Evolutionary conservation across 2,888 invertebrate genomes (phyloP).

Genomic region (Acanthoscelides obtectus): DNA sequence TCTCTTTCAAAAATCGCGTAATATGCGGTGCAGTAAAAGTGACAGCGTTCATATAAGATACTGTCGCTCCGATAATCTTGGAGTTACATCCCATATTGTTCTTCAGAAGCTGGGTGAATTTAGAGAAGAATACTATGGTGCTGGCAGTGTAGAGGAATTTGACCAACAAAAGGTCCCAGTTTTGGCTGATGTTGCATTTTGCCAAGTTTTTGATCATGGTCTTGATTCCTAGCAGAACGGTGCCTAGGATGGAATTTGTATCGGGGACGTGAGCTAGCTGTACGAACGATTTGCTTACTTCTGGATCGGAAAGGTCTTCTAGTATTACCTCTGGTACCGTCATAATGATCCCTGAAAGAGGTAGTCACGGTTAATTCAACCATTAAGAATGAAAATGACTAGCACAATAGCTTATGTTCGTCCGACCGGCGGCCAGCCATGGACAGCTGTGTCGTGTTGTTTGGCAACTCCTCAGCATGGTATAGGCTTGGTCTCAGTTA

Average conservation of each 20-base stretch:
- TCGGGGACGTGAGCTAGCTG: background rate
- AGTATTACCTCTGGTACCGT: background rate
- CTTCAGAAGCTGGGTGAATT: background rate
- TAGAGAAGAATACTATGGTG: background rate
- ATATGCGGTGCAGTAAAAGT: background rate
- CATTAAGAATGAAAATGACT: too few relatives aligned
- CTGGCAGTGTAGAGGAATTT: background rate
- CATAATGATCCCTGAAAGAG: background rate
- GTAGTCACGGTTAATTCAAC: too few relatives aligned
- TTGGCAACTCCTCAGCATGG: too few relatives aligned
- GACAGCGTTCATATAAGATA: background rate
- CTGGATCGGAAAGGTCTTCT: background rate
- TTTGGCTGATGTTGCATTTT: background rate
- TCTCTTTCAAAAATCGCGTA: background rate
- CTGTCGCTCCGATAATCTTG: background rate
- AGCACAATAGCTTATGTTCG: too few relatives aligned
- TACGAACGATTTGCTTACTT: background rate
- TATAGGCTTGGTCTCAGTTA: too few relatives aligned
- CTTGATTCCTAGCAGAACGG: background rate
- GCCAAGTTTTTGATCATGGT: background rate
- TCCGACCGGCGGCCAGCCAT: too few relatives aligned
- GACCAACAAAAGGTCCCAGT: background rate
- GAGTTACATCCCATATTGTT: background rate
- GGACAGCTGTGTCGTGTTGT: too few relatives aligned
- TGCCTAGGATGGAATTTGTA: background rate